Percentiles rank a stretch among this genome's conserved stretches.
These are phyloP conservation scores for Hyaena hyaena DNA, from an alignment of 2,113 vertebrate genomes.

Conservation along the genomic window DNA sequence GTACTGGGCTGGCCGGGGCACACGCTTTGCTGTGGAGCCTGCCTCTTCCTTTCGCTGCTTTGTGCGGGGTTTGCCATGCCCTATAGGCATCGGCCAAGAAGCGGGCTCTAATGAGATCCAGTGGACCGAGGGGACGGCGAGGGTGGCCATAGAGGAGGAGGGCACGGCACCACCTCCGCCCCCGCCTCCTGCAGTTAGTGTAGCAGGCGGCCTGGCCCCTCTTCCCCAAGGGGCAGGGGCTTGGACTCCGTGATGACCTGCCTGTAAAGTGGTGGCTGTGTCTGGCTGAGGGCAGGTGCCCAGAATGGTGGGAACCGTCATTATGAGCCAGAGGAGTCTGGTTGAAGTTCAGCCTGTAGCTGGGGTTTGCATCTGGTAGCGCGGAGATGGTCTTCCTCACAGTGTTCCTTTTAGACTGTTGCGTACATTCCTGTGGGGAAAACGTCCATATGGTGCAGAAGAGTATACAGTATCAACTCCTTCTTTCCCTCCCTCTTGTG, in stretches of 20 bases:
- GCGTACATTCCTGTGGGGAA: neutral
- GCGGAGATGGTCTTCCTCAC: neutral
- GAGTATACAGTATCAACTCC: neutral
- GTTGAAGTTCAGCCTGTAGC: neutral
- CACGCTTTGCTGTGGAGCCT: rapidly evolving
- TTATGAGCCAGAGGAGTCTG: neutral
- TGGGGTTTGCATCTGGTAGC: neutral
- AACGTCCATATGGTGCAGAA: neutral
- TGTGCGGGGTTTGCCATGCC: rapidly evolving
- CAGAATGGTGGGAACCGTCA: rapidly evolving
- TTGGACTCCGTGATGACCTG: neutral
- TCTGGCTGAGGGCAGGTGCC: neutral
- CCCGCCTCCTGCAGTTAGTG: neutral
- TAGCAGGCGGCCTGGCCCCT: rapidly evolving
- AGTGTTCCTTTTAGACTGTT: neutral
- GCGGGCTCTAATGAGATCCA: neutral
- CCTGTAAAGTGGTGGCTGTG: rapidly evolving
- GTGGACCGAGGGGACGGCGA: neutral
- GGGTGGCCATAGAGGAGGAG: neutral
- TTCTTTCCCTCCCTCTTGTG: neutral
- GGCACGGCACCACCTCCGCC: neutral
- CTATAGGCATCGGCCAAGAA: rapidly evolving
- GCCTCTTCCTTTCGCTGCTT: rapidly evolving
- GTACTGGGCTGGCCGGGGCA: constrained; percentile 73
- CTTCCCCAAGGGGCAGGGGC: neutral